A percentile compares a stretch with the other conserved stretches of the same genome.
These are phyloP conservation scores for Spilogale gracilis DNA, from an alignment of 2,113 vertebrate species.

Conservation along the genomic window DNA sequence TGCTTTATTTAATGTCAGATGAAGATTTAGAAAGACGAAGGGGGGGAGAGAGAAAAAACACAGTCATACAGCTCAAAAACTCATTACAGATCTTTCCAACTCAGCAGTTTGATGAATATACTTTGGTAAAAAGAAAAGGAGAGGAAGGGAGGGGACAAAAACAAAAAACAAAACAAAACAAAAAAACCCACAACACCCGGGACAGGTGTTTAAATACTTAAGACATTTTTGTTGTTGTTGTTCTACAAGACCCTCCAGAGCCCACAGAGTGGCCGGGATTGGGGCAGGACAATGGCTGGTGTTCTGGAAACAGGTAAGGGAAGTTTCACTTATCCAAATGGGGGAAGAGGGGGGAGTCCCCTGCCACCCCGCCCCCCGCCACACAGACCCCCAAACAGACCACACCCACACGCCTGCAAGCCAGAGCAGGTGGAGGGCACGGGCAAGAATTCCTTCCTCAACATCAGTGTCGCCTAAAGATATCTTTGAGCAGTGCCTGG, in stretches of 20 bases:
- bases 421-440: not conserved
- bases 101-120: slow-evolving; percentile 79
- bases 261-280: not conserved
- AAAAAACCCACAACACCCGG: not conserved
- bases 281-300: not conserved
- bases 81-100: slow-evolving; percentile 78
- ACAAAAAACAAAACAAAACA: not conserved
- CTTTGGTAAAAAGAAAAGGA: slow-evolving; percentile 58
- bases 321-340: not conserved
- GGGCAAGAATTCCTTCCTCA: slow-evolving; percentile 12
- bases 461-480: not conserved
- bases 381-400: not conserved
- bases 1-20: slow-evolving; percentile 73
- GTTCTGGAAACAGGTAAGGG: slow-evolving; percentile 52
- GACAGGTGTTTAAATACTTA: slow-evolving; percentile 35
- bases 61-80: slow-evolving; percentile 73
- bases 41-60: slow-evolving; percentile 19
- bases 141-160: not conserved
- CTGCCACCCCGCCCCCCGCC: not conserved
- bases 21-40: slow-evolving; percentile 73
- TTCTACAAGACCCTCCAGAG: not conserved
- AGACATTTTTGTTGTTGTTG: not conserved
- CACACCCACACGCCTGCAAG: slow-evolving; percentile 46
- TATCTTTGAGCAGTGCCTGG: not conserved
- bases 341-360: not conserved